Evolutionary conservation across 2,888 invertebrate species (phyloP), one percentile per base, ranked within the genome.

Genomic region (Noctua pronuba): DNA sequence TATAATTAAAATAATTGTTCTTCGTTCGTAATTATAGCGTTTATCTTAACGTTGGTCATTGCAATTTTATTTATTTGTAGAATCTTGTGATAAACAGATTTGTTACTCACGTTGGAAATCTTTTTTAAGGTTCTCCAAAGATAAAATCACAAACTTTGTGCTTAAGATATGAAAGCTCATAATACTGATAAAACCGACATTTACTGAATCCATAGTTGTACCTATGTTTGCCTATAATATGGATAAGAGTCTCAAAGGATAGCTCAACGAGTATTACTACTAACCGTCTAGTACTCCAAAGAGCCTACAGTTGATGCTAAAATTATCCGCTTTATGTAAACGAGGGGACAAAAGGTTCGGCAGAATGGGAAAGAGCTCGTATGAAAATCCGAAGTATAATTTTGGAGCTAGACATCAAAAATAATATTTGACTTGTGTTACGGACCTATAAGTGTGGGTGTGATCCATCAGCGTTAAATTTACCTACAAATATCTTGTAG

Each of bases 271-370:
- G 21, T 60, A 79, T 79, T 66, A 79, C n/a, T 28, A 58, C 44
- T 58, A 79, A 77, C 62, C 11, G 21, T 7, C 16, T 31, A n/a
- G 7, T 31, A 78, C 52, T 68, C 49, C 16, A 0, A 67, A 55
- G 18, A 60, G 28, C 58, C 68, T 66, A 62, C 75, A 73, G 35
- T 69, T 31, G 31, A 66, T 49, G 64, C 73, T 52, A 62, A 81
- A 81, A 87, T 79, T 79, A 73, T 78, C 49, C 75, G 65, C 52
- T 72, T 72, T 76, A 68, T 82, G 74, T 73, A 80, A 79, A 82
- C 52, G 79, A 87, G 41, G 64, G 86, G 31, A 78, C 76, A 77
- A 82, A 82, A 73, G 58, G 73, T 73, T 70, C 41, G 38, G 28
- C 13, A 21, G n/a, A 73, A 60, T 38, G 62, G 55, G 75, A 77